Evolutionary conservation across 1,140 invertebrate genomes (phyloP).

Genomic region (Colletes gigas): DNA sequence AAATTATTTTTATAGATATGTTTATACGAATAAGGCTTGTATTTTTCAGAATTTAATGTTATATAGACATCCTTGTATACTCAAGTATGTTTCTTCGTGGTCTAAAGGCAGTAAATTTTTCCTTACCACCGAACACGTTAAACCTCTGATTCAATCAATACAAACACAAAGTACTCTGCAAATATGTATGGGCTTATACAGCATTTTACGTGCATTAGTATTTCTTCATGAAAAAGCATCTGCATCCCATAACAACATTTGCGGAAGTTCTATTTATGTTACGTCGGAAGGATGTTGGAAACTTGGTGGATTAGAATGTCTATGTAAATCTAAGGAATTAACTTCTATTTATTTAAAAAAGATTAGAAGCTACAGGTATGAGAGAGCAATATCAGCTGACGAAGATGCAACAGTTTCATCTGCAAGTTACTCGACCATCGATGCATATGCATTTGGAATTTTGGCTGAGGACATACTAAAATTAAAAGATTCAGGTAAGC

Average conservation of each 20-base stretch:
- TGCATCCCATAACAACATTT: slow-evolving; percentile 91
- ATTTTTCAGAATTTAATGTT: slow-evolving; percentile 89
- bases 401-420: slow-evolving; percentile 81
- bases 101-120: slow-evolving; percentile 87
- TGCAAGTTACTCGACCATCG: slow-evolving; percentile 83
- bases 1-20: not conserved
- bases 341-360: slow-evolving; percentile 86
- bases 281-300: slow-evolving; percentile 91
- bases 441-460: slow-evolving; percentile 91
- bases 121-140: slow-evolving; percentile 89
- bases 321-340: slow-evolving; percentile 86
- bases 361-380: slow-evolving; percentile 85
- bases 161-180: slow-evolving; percentile 85
- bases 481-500: slow-evolving; percentile 82
- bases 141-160: slow-evolving; percentile 85
- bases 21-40: not conserved
- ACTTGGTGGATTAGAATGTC: slow-evolving; percentile 90
- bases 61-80: slow-evolving; percentile 90
- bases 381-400: slow-evolving; percentile 86
- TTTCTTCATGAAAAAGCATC: slow-evolving; percentile 89
- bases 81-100: slow-evolving; percentile 91
- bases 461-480: slow-evolving; percentile 88
- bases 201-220: slow-evolving; percentile 87
- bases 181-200: slow-evolving; percentile 89
- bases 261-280: slow-evolving; percentile 90